A percentile compares a stretch with the other conserved stretches of the same genome.
Conservation (phyloP, 2,888 invertebrate species). For the Polydrusus tereticollis region DNA sequence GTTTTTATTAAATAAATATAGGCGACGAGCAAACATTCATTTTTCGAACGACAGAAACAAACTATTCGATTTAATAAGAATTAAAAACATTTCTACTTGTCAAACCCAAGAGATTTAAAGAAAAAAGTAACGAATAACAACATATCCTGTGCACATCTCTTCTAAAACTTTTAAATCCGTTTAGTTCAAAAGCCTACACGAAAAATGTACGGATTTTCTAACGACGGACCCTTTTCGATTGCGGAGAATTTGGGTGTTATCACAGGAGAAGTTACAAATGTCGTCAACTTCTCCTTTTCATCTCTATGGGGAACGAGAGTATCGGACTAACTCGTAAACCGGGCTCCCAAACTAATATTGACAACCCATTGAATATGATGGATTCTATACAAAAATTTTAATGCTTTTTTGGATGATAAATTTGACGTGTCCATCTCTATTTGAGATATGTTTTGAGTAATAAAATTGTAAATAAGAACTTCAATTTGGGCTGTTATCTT, state of each 20-base stretch:
- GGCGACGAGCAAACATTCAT: too few species aligned
- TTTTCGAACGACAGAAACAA: too few species aligned
- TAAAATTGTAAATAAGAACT: too few species aligned
- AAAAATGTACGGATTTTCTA: constrained; percentile 4
- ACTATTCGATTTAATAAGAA: not conserved
- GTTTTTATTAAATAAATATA: too few species aligned
- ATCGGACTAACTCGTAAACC: not conserved
- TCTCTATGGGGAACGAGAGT: not conserved
- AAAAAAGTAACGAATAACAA: not conserved
- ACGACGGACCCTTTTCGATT: not conserved
- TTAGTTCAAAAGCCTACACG: not conserved
- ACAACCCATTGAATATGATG: not conserved
- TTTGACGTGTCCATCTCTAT: not conserved
- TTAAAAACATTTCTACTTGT: not conserved
- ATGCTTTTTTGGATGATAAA: not conserved
- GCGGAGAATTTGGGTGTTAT: not conserved
- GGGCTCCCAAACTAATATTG: constrained; percentile 5
- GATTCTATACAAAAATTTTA: constrained; percentile 7
- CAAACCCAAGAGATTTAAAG: not conserved
- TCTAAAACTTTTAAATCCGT: constrained; percentile 9
- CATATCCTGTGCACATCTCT: not conserved
- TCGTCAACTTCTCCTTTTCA: not conserved
- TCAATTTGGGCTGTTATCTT: too few species aligned
- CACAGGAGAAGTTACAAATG: constrained; percentile 2
- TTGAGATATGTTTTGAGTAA: not conserved